phyloP scores from a whole-genome alignment of 2,797 vertebrate species.

The Geotrypetes seraphini region DNA sequence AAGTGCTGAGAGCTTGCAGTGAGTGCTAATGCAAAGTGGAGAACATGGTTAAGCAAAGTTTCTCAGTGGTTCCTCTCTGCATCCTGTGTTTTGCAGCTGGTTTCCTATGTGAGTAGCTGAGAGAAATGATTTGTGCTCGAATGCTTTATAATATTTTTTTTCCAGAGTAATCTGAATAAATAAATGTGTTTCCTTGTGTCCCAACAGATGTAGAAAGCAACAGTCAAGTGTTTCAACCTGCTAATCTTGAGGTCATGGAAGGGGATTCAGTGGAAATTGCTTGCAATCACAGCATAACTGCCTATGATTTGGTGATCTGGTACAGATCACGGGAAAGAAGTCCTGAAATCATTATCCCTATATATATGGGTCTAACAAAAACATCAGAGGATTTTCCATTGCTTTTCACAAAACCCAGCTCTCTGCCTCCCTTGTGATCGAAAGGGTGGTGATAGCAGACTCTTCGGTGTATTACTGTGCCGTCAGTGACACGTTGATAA shows the following conservation, averaged over 20 bases:
- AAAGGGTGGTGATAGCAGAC: background rate
- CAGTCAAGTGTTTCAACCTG: background rate
- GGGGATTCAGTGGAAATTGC: too few species aligned
- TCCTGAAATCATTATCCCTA: background rate
- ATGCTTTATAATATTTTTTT: too few species aligned
- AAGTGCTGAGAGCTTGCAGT: too few species aligned
- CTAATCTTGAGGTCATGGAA: background rate
- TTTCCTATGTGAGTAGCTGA: too few species aligned
- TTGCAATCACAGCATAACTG: background rate
- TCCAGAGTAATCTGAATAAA: too few species aligned
- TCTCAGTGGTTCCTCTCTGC: too few species aligned
- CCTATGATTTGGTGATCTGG: background rate
- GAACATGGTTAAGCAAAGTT: too few species aligned
- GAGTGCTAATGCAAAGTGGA: too few species aligned
- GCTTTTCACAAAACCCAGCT: background rate
- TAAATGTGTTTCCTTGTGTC: too few species aligned
- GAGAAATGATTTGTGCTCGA: too few species aligned
- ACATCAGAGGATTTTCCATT: background rate
- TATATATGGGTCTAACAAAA: background rate
- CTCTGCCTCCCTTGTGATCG: background rate
- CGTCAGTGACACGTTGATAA: conserved; percentile 14
- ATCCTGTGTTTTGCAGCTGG: too few species aligned
- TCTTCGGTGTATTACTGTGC: conserved; percentile 20
- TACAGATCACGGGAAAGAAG: background rate
- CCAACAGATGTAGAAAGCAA: background rate